Percentiles rank a stretch among this genome's conserved stretches.
phyloP scores from a whole-genome alignment of 2,113 vertebrate species.

The Barnardius zonarius region DNA sequence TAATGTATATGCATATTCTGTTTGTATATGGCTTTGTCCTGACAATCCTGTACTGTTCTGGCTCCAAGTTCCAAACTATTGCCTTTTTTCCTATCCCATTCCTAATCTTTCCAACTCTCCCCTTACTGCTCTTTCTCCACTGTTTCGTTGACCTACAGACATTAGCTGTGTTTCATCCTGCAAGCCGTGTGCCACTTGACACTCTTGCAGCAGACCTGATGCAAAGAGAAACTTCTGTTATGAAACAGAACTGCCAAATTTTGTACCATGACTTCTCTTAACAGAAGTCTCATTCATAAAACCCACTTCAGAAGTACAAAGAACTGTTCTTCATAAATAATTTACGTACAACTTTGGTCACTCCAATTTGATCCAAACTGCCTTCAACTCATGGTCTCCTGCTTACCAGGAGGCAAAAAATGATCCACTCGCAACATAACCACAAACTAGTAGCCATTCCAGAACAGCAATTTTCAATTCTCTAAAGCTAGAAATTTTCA shows the following conservation, averaged over 20 bases:
- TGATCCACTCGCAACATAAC: not conserved
- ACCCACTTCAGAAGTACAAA: not conserved
- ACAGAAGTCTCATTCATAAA: not conserved
- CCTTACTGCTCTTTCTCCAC: not conserved
- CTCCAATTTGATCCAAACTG: not conserved
- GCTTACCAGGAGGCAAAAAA: not conserved
- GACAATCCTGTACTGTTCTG: not conserved
- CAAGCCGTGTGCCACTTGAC: not conserved
- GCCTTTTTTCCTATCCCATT: not conserved
- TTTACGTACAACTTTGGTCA: not conserved
- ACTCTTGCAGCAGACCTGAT: not conserved
- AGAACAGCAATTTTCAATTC: not conserved
- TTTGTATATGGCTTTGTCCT: not conserved
- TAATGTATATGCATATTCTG: fast-evolving
- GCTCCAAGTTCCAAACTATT: not conserved
- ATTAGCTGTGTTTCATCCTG: not conserved
- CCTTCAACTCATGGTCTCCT: not conserved
- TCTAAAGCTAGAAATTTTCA: no score
- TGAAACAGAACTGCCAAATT: not conserved
- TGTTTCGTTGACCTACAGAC: not conserved
- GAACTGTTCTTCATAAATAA: not conserved
- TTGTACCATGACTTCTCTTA: not conserved
- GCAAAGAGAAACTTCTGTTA: not conserved
- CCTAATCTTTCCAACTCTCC: not conserved
- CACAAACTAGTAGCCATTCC: not conserved